phyloP scores from a whole-genome alignment of 2,113 vertebrate genomes.

The Chionis minor region DNA sequence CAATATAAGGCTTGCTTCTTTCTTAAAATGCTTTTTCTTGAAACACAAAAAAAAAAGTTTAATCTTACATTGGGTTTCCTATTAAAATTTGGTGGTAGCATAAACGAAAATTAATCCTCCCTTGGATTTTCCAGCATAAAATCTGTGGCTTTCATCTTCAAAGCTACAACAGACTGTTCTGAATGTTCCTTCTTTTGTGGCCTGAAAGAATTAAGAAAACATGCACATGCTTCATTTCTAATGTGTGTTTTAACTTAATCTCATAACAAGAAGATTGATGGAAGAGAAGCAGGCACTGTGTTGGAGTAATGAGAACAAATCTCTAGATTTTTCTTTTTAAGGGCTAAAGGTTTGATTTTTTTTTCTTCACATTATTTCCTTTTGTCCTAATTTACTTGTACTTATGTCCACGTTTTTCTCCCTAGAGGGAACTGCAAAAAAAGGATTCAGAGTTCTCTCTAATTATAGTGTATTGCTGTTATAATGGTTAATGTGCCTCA shows the following conservation, averaged over 20 bases:
- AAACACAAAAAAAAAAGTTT: neutral
- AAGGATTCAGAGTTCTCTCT: neutral
- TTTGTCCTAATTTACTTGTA: neutral
- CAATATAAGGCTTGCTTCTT: neutral
- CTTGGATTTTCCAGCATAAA: neutral
- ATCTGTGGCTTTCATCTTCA: neutral
- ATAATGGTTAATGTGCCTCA: neutral
- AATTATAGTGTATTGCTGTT: neutral
- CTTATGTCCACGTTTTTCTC: neutral
- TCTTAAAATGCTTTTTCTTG: neutral
- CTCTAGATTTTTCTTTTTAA: neutral
- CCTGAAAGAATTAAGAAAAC: constrained; percentile 17
- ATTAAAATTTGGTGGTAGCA: neutral
- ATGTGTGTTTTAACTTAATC: constrained; percentile 22
- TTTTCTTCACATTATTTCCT: neutral
- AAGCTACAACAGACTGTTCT: neutral
- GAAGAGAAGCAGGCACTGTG: neutral
- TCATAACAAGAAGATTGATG: neutral
- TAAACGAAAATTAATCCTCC: neutral
- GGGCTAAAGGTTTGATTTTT: neutral
- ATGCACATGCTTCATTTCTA: neutral
- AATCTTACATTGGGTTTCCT: neutral
- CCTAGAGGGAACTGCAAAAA: neutral
- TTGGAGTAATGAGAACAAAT: neutral
- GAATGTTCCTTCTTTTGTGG: neutral